Conservation (phyloP, 2,113 vertebrate species). For the Triplophysa siluroides region DNA sequence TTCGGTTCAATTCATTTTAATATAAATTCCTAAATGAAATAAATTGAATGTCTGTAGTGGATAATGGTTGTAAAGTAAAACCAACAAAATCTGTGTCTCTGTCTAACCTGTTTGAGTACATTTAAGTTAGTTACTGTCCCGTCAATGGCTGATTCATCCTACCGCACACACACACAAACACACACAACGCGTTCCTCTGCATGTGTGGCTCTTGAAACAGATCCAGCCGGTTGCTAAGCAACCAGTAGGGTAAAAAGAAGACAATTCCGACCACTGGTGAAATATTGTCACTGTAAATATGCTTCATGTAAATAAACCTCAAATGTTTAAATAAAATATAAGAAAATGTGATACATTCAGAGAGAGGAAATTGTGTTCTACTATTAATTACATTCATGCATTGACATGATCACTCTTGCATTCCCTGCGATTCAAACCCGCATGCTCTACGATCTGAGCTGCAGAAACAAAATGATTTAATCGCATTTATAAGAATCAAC, state of each 20-base stretch:
- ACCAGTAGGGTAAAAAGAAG: slow-evolving; percentile 22
- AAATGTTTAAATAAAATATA: too few relatives aligned
- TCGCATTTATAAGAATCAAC: too few relatives aligned
- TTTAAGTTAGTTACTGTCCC: slow-evolving; percentile 32
- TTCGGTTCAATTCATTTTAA: too few relatives aligned
- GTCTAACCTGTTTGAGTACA: slow-evolving; percentile 3
- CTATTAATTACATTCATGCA: too few relatives aligned
- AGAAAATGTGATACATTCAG: background rate
- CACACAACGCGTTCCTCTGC: background rate
- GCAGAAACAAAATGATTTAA: too few relatives aligned
- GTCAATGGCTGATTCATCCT: slow-evolving; percentile 38
- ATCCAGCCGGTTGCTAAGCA: slow-evolving; percentile 51
- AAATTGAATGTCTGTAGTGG: too few relatives aligned
- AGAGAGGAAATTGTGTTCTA: background rate
- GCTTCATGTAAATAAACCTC: background rate
- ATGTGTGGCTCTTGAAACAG: slow-evolving; percentile 37
- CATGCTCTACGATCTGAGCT: too few relatives aligned
- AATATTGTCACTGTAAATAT: slow-evolving; percentile 26
- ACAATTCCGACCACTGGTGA: slow-evolving; percentile 13
- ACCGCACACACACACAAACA: slow-evolving; percentile 22
- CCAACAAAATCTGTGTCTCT: background rate
- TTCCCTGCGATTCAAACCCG: too few relatives aligned
- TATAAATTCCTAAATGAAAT: too few relatives aligned
- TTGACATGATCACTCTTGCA: too few relatives aligned
- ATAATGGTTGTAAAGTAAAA: too few relatives aligned